Conservation (phyloP, 2,797 vertebrate genomes). For the Myioborus melanocephalus region DNA sequence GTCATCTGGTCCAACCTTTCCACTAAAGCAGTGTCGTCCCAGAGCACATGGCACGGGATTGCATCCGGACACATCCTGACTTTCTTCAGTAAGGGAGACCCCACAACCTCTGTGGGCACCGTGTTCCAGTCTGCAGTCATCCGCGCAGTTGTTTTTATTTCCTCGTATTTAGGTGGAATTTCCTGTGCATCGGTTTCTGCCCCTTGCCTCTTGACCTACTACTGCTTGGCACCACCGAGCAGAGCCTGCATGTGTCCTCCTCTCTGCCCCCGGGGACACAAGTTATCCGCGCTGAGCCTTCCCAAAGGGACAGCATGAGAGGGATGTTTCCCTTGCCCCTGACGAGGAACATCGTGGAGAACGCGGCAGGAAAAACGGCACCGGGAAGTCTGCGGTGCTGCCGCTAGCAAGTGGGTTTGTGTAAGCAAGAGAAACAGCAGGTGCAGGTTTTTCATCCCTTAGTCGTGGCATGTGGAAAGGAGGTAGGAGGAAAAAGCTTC, state of each 20-base stretch:
- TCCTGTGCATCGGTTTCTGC: neutral
- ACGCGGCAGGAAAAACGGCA: neutral
- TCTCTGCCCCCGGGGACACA: accelerated
- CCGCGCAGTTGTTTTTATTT: too few species aligned
- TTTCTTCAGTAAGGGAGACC: neutral
- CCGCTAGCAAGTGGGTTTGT: accelerated
- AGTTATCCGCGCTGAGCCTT: accelerated
- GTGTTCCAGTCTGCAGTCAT: neutral
- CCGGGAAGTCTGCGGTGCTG: accelerated
- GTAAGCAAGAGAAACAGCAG: accelerated
- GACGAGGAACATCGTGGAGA: too few species aligned
- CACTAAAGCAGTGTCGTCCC: neutral
- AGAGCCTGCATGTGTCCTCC: too few species aligned
- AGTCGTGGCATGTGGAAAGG: accelerated
- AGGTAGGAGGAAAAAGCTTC: accelerated
- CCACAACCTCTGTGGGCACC: too few species aligned
- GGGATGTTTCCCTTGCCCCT: neutral
- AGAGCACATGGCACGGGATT: neutral
- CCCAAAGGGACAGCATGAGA: neutral
- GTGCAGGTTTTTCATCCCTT: accelerated
- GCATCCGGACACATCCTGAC: neutral
- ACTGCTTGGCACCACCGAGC: too few species aligned
- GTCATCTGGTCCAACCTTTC: neutral
- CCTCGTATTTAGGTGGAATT: neutral
- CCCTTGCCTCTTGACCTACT: neutral